Base-by-base conservation (phyloP, 2,888 invertebrate genomes). In the Tetramorium bicarinatum region DNA sequence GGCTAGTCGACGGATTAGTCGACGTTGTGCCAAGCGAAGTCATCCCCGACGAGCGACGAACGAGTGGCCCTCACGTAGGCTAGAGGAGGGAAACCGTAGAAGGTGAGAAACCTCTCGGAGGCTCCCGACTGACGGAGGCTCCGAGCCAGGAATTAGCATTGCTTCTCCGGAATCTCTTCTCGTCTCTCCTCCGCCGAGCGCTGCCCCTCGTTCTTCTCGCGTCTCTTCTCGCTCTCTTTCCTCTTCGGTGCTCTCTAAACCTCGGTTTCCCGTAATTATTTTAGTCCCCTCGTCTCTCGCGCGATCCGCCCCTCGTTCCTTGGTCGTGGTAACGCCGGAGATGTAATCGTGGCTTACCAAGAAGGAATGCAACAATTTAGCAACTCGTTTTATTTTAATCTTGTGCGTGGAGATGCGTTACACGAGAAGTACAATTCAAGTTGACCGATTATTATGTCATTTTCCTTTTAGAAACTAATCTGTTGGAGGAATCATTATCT, bases 41-140 rank as follows among this genome's bases (percentile, higher is more conserved):
- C 89, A 88, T 89, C 87, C 84, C 85, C 79, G 85, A 54, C 67
- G 83, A 71, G 47, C 83, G 88, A 76, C 84, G 69, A 74, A 82
- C 85, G 84, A 85, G 86, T 86, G 84, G 83, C 84, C 87, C 83
- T 87, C 79, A 86, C 66, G 77, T 67, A 64, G 87, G 84, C 85
- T 88, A 89, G 91, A 93, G 91, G 91, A 94, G 94, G 93, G 94
- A 94, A 94, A 94, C 94, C 94, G 94, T 94, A 94, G 91, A 94
- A 94, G 94, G 94, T 94, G 93, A 94, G 94, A 94, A 94, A 94
- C 94, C 94, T 94, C 94, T 94, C 92, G 91, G 92, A 91, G 93
- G 87, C 94, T 94, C 91, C 92, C 79, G 59, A 47, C 92, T 93
- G 64, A 93, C 92, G 92, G 64, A 66, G 64, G 47, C 93, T 94